Evolutionary conservation across 2,113 vertebrate genomes (phyloP).

Genomic region (Peromyscus polionotus): DNA sequence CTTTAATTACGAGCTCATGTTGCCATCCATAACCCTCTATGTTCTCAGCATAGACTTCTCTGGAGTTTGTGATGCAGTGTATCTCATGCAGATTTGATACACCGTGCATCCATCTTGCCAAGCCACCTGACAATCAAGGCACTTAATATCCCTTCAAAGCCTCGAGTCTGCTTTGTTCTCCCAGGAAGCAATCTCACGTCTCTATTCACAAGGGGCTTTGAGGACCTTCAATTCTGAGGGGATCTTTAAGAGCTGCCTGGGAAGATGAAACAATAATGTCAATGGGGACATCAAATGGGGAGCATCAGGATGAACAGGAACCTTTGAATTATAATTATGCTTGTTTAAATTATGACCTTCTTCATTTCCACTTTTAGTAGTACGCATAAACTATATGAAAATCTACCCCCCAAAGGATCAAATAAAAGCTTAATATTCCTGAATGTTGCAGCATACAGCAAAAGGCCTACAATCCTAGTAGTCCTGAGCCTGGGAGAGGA

Average conservation of each 20-base stretch:
- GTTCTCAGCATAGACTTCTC: not conserved
- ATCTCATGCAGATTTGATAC: not conserved
- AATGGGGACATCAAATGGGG: not conserved
- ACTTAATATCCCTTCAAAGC: not conserved
- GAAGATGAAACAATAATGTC: not conserved
- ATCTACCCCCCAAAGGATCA: not conserved
- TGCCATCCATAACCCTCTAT: not conserved
- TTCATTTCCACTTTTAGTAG: not conserved
- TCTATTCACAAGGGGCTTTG: constrained; percentile 25
- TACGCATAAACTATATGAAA: constrained; percentile 9
- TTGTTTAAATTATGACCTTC: not conserved
- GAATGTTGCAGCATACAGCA: too few relatives aligned
- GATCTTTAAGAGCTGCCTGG: constrained; percentile 23
- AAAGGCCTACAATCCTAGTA: not conserved
- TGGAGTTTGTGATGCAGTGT: not conserved
- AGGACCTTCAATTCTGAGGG: constrained; percentile 6
- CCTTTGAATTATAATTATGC: constrained; percentile 35
- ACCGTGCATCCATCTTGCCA: not conserved
- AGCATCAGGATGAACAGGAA: not conserved
- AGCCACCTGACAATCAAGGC: not conserved
- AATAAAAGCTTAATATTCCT: not conserved
- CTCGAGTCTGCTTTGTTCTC: constrained; percentile 37
- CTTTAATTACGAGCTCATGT: not conserved
- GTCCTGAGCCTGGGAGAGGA: not conserved
- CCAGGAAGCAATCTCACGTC: not conserved